A percentile compares a stretch with the other conserved stretches of the same genome.
Conservation (phyloP, 2,797 vertebrate genomes). For the Pithecia hirsuta region DNA sequence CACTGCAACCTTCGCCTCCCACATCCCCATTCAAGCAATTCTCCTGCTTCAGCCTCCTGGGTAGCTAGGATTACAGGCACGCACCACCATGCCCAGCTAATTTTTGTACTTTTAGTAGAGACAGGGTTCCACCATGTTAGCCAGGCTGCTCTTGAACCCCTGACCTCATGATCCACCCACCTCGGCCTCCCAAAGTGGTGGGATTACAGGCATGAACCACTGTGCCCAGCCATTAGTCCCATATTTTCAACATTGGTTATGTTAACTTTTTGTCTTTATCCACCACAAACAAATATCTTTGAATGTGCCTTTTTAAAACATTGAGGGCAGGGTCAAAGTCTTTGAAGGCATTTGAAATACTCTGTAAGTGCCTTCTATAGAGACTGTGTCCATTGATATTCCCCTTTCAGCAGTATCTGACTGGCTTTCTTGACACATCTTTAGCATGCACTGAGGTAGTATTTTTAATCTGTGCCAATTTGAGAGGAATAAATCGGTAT, state of each 20-base stretch:
- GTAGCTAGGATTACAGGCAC: too few relatives aligned
- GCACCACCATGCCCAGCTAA: too few relatives aligned
- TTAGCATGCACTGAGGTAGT: neutral
- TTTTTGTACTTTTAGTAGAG: too few relatives aligned
- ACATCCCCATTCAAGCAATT: too few relatives aligned
- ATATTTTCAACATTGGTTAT: slow-evolving; percentile 16
- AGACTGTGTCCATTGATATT: neutral
- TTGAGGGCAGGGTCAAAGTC: neutral
- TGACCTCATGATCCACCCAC: too few relatives aligned
- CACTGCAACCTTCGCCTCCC: too few relatives aligned
- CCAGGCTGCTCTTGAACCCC: too few relatives aligned
- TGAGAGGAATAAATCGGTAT: neutral
- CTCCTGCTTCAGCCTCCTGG: too few relatives aligned
- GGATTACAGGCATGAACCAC: too few relatives aligned
- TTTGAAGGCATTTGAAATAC: neutral
- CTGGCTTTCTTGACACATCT: neutral
- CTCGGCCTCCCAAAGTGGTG: too few relatives aligned
- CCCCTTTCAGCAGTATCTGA: neutral
- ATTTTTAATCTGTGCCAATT: neutral
- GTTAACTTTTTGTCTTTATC: slow-evolving; percentile 49
- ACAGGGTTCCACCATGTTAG: too few relatives aligned
- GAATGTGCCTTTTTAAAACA: neutral
- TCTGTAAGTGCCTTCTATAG: neutral
- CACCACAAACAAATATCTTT: neutral
- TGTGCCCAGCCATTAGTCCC: neutral